Base-by-base conservation (phyloP, 2,888 invertebrate species). In the Drosophila nr. fundita region DNA sequence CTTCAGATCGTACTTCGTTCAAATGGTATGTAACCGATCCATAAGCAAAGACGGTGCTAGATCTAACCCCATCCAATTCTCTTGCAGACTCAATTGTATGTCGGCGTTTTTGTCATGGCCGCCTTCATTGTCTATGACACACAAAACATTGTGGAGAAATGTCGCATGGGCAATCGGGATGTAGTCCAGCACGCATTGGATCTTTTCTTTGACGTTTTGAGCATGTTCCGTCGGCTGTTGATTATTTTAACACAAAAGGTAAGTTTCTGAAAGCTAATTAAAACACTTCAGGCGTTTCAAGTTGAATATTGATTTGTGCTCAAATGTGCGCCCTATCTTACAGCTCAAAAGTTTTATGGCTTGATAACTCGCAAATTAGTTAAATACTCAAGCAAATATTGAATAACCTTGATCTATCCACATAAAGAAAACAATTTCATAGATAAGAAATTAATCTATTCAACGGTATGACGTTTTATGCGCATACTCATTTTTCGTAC, bases 121-220 rank as follows among this genome's bases (percentile, higher is more conserved):
- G 98, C 96, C 68, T 99, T 99, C 93, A 96, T 99, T 18, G 94
- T 99, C 77, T 99, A 97, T 91, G 99, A 99, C 93, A 99, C 99
- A n/a, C 99, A 99, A 94, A 94, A 97, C 80, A 99, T 99, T 83
- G 96, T 99, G 88, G 98, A 98, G 93, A 99, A 99, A 93, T 95
- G 96, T 83, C 95, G 97, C 76, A 94, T 95, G 93, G 99, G 99
- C 72, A 98, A 95, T 94, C 97, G 96, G 92, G 99, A 99, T 94
- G 99, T 97, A 92, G 96, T 99, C 80, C 95, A 95, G 93, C 99
- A 99, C 93, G 96, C 98, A 18, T 94, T 99, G 82, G 98, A 98
- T 91, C 94, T 99, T 77, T 99, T 99, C 95, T 96, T 99, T 91
- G 99, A 99, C 93, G 97, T 99, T 91, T 95, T 99, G 93, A 96